Evolutionary conservation across 1,140 invertebrate species (phyloP).

Genomic region (Brachionus angularis): DNA sequence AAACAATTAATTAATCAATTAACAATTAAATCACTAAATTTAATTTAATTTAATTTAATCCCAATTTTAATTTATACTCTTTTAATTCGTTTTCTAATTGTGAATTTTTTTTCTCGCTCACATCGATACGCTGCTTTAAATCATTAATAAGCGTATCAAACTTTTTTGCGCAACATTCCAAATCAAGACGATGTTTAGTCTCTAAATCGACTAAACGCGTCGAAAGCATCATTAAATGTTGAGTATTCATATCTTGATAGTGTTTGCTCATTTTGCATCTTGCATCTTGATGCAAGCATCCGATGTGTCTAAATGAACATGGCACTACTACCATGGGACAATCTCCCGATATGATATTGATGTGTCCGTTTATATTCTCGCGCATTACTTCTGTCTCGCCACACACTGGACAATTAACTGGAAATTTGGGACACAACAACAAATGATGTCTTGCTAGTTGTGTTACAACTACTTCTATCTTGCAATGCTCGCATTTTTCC

Average conservation of each 20-base stretch:
- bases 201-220: constrained; percentile 27
- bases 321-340: constrained; percentile 30
- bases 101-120: constrained; percentile 12
- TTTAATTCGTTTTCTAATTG: constrained; percentile 34
- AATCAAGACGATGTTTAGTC: constrained; percentile 20
- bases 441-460: constrained; percentile 20
- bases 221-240: constrained; percentile 31
- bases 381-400: constrained; percentile 29
- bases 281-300: constrained; percentile 20
- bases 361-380: constrained; percentile 24
- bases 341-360: constrained; percentile 25
- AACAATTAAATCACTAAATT: neutral
- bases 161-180: constrained; percentile 33
- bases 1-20: constrained; percentile 5
- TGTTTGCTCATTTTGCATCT: constrained; percentile 41
- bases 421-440: constrained; percentile 34
- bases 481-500: constrained; percentile 34
- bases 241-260: constrained; percentile 35
- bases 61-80: constrained; percentile 15
- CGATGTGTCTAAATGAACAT: constrained; percentile 17
- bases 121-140: constrained; percentile 15
- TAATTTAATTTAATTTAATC: constrained; percentile 9
- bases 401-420: constrained; percentile 31
- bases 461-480: constrained; percentile 32
- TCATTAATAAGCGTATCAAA: constrained; percentile 10